Percentiles rank a stretch among this genome's conserved stretches.
These are phyloP conservation scores for Rhamnusium bicolor DNA, from an alignment of 2,888 invertebrate genomes.

Conservation along the genomic window DNA sequence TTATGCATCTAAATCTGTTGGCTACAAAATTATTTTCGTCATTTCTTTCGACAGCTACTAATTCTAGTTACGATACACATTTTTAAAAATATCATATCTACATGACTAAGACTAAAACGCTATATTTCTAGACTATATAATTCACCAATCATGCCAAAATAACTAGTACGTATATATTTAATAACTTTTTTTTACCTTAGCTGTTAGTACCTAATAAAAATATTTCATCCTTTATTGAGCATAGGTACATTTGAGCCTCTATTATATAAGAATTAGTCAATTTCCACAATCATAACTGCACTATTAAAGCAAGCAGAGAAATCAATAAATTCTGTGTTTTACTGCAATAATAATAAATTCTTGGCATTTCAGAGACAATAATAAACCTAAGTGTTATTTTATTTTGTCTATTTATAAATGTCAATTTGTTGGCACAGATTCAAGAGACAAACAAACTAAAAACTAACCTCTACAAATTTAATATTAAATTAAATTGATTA, in stretches of 20 bases:
- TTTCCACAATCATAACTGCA: conserved; percentile 29
- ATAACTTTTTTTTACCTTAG: conserved; percentile 22
- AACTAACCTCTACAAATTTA: conserved; percentile 43
- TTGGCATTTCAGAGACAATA: conserved; percentile 32
- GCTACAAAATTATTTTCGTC: not conserved
- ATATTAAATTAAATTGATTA: conserved; percentile 15
- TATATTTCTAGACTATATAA: conserved; percentile 14
- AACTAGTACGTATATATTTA: not conserved
- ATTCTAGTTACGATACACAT: conserved; percentile 10
- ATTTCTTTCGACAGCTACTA: not conserved
- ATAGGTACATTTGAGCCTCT: not conserved
- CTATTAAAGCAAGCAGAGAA: conserved; percentile 1
- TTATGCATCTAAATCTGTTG: not conserved
- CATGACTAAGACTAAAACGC: conserved; percentile 6
- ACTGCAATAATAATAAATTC: conserved; percentile 39
- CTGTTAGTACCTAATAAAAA: not conserved
- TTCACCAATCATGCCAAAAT: conserved; percentile 3
- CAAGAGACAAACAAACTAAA: conserved; percentile 38
- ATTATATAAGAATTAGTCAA: conserved; percentile 32
- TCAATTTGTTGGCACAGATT: conserved; percentile 38
- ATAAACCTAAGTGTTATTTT: conserved; percentile 32
- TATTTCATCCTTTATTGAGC: not conserved
- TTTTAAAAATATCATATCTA: conserved; percentile 12
- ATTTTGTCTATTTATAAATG: conserved; percentile 35
- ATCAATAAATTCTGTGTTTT: conserved; percentile 36